A percentile compares a stretch with the other conserved stretches of the same genome.
phyloP scores from a whole-genome alignment of 2,888 invertebrate species.

The Hipparchia semele region DNA sequence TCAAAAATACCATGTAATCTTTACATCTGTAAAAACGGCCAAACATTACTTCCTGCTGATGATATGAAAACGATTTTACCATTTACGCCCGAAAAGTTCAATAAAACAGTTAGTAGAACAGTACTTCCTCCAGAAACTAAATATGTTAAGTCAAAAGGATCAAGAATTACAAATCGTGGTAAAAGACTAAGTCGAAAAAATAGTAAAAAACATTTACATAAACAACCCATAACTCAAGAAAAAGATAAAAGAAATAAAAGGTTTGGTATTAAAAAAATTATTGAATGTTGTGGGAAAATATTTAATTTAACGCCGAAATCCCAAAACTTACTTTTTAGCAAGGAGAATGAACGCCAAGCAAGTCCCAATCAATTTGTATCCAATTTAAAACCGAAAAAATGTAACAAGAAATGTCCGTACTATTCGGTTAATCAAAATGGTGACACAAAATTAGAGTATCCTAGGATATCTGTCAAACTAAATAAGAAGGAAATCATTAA shows the following conservation, averaged over 20 bases:
- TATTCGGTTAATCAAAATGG: constrained; percentile 33
- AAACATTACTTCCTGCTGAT: constrained; percentile 21
- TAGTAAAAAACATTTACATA: constrained; percentile 33
- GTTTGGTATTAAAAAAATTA: constrained; percentile 26
- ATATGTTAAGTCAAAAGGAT: constrained; percentile 14
- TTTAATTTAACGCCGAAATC: constrained; percentile 20
- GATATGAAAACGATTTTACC: constrained; percentile 52
- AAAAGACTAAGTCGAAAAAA: constrained; percentile 40
- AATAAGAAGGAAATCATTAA: constrained; percentile 9
- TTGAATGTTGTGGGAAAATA: constrained; percentile 29
- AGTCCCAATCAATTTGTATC: neutral
- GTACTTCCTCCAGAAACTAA: constrained; percentile 33
- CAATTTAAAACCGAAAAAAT: constrained; percentile 22
- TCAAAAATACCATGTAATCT: constrained; percentile 13
- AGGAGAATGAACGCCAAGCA: constrained; percentile 27
- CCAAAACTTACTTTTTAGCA: neutral
- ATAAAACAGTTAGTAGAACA: constrained; percentile 47
- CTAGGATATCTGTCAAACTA: constrained; percentile 6
- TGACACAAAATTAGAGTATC: constrained; percentile 16
- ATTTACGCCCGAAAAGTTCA: constrained; percentile 50
- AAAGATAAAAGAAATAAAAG: neutral
- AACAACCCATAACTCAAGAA: neutral
- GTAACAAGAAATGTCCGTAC: constrained; percentile 24
- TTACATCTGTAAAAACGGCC: constrained; percentile 19
- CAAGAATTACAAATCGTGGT: constrained; percentile 10